A percentile compares a stretch with the other conserved stretches of the same genome.
These are phyloP conservation scores for Homarus americanus DNA, from an alignment of 1,140 invertebrate genomes.

Conservation along the genomic window DNA sequence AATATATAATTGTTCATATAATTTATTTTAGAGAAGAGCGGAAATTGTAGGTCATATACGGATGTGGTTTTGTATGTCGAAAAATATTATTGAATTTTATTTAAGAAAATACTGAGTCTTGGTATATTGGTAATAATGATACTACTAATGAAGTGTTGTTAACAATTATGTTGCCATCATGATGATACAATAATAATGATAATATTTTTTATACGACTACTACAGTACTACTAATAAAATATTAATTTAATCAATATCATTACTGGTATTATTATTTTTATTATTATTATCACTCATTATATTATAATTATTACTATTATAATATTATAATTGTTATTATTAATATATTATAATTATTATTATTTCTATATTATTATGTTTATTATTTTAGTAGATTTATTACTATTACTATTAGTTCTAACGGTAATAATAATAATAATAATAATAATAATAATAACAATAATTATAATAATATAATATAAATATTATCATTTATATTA, in stretches of 20 bases:
- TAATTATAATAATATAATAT: background rate
- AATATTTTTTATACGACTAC: background rate
- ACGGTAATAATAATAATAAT: background rate
- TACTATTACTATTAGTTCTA: background rate
- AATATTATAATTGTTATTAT: background rate
- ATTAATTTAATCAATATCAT: background rate
- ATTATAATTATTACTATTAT: background rate
- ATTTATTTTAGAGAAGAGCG: no score
- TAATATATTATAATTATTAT: background rate
- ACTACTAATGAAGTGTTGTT: no score
- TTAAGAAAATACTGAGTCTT: no score
- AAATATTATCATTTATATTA: no score
- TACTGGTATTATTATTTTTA: background rate
- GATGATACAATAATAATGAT: background rate
- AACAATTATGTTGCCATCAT: no score
- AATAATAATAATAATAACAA: background rate
- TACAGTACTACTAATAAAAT: no score
- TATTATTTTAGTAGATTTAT: background rate
- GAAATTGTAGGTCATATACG: no score
- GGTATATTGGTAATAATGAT: no score
- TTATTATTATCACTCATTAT: background rate
- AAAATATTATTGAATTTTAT: no score
- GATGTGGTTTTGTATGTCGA: no score
- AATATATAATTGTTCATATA: no score
- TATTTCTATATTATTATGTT: background rate